phyloP scores from a whole-genome alignment of 2,113 vertebrate genomes.

The Zapus hudsonius region DNA sequence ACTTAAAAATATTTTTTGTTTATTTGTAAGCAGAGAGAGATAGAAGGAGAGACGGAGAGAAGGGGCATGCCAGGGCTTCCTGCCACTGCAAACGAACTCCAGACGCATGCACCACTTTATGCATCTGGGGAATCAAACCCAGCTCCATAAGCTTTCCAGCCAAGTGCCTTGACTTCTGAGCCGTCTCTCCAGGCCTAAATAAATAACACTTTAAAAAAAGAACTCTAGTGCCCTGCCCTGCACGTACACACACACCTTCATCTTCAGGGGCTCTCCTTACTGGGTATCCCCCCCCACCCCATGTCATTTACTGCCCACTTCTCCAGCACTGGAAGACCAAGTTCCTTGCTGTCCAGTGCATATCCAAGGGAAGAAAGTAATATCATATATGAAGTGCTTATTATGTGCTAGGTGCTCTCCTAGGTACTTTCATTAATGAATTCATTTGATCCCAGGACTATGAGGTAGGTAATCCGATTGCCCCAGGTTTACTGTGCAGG shows the following conservation, averaged over 20 bases:
- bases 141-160: no score
- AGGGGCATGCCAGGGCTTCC: no score
- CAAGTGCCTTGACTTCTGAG: no score
- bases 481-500: neutral
- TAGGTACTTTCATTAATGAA: neutral
- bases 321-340: neutral
- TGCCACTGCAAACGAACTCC: no score
- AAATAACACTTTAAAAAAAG: no score
- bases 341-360: neutral
- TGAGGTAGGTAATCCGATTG: neutral
- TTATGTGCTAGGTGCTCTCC: fast-evolving
- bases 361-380: neutral
- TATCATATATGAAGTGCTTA: neutral
- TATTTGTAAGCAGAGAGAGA: no score
- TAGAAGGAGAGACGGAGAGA: no score
- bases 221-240: neutral
- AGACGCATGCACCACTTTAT: no score
- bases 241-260: neutral
- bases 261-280: neutral
- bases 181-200: no score
- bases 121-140: no score
- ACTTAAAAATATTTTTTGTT: no score
- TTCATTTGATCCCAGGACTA: neutral
- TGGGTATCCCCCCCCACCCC: neutral
- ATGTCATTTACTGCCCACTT: neutral